Evolutionary conservation across 2,888 invertebrate species (phyloP).

Genomic region (Leptopterna dolabrata): DNA sequence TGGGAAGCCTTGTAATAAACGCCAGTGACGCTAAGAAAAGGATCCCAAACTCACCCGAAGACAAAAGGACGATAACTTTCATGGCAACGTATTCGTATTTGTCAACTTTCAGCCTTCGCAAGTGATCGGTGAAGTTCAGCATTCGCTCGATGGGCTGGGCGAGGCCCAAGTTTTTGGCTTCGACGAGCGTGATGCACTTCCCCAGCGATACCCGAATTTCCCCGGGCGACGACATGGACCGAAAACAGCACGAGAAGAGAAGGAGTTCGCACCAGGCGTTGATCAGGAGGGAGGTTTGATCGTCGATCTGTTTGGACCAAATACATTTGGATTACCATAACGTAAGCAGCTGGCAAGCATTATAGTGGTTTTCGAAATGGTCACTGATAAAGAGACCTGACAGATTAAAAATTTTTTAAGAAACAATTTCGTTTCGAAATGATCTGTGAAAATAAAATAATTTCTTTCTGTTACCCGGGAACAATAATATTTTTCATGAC

Average conservation of each 20-base stretch:
- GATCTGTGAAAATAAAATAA: too few relatives aligned
- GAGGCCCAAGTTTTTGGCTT: slow-evolving; percentile 79
- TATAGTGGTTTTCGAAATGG: background rate
- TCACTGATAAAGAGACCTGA: too few relatives aligned
- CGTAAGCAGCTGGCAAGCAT: background rate
- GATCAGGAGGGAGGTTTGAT: slow-evolving; percentile 95
- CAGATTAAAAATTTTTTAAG: too few relatives aligned
- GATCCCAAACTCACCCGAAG: slow-evolving; percentile 76
- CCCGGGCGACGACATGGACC: slow-evolving; percentile 90
- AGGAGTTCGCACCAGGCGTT: slow-evolving; percentile 97
- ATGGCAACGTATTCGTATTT: slow-evolving; percentile 96
- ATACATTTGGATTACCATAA: background rate
- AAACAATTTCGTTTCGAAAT: too few relatives aligned
- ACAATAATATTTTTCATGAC: too few relatives aligned
- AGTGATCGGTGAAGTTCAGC: slow-evolving; percentile 93
- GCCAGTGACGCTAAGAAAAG: too few relatives aligned
- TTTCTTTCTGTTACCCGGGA: too few relatives aligned
- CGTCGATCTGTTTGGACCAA: slow-evolving; percentile 81
- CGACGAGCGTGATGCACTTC: slow-evolving; percentile 74
- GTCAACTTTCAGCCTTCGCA: slow-evolving; percentile 89
- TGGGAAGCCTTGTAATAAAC: too few relatives aligned
- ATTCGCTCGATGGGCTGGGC: slow-evolving; percentile 92
- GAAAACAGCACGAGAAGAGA: slow-evolving; percentile 92
- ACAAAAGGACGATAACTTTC: slow-evolving; percentile 92
- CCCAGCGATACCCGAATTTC: slow-evolving; percentile 82